Conservation (phyloP, 2,888 invertebrate genomes). For the Rhagophthalmus giganteus region DNA sequence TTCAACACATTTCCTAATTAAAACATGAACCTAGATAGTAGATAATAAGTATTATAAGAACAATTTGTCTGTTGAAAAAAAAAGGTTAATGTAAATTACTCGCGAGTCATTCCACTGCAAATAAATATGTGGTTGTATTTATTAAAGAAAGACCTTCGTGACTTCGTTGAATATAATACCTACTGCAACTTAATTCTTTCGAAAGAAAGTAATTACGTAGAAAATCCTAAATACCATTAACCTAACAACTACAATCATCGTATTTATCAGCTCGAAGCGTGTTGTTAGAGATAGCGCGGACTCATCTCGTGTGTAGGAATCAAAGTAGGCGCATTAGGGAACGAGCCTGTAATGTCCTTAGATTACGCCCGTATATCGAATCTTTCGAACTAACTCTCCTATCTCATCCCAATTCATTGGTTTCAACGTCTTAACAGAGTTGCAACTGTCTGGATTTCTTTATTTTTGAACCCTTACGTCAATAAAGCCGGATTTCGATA, state of each 20-base stretch:
- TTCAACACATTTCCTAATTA: too few relatives aligned
- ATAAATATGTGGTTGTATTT: too few relatives aligned
- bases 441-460: conserved; percentile 26
- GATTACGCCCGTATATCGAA: conserved; percentile 42
- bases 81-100: too few relatives aligned
- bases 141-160: too few relatives aligned
- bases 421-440: conserved; percentile 43
- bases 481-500: conserved; percentile 5
- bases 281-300: conserved; percentile 31
- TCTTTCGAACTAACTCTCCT: conserved; percentile 32
- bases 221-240: conserved; percentile 34
- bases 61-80: too few relatives aligned
- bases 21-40: too few relatives aligned
- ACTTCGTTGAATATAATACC: too few relatives aligned
- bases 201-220: conserved; percentile 15
- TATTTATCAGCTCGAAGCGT: conserved; percentile 26
- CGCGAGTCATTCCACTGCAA: too few relatives aligned
- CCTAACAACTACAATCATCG: conserved; percentile 22
- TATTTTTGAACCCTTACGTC: conserved; percentile 8
- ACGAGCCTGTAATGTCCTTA: conserved; percentile 42
- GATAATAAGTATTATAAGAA: too few relatives aligned
- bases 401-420: conserved; percentile 47
- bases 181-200: too few relatives aligned
- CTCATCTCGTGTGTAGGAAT: conserved; percentile 41
- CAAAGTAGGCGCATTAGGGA: conserved; percentile 44